Conservation (phyloP, 2,113 vertebrate species). For the Vidua macroura region DNA sequence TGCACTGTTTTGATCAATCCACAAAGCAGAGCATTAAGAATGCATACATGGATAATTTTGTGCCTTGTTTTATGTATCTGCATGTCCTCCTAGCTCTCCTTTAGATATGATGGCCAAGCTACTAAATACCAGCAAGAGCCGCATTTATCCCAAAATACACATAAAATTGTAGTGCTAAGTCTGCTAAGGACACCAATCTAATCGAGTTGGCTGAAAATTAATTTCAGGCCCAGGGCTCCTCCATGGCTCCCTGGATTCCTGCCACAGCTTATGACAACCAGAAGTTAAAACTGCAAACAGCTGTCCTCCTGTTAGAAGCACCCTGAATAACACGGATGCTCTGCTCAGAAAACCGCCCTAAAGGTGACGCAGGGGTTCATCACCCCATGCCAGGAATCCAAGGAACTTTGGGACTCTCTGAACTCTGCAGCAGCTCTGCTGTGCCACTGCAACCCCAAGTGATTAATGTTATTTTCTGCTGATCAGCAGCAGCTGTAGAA, state of each 20-base stretch:
- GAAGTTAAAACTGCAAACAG: slow-evolving; percentile 25
- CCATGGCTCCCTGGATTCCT: background rate
- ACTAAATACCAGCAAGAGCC: background rate
- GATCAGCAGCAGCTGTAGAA: slow-evolving; percentile 70
- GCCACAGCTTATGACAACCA: slow-evolving; percentile 5
- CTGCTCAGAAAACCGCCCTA: background rate
- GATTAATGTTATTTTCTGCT: slow-evolving; percentile 50
- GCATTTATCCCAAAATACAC: background rate
- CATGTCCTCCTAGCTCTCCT: background rate
- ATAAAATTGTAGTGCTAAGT: background rate
- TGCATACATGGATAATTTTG: background rate
- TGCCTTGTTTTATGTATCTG: background rate
- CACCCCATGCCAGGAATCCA: background rate
- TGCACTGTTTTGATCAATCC: background rate
- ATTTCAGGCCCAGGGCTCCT: background rate
- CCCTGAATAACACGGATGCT: background rate
- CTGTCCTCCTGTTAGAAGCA: background rate
- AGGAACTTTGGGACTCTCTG: background rate
- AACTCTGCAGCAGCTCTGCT: background rate
- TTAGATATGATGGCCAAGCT: background rate
- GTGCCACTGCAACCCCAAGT: background rate
- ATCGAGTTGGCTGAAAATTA: background rate
- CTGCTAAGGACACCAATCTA: fast-evolving
- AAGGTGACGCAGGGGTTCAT: background rate
- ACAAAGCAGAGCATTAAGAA: background rate